Evolutionary conservation across 2,888 invertebrate species (phyloP).

Genomic region (Neelides folsomi): DNA sequence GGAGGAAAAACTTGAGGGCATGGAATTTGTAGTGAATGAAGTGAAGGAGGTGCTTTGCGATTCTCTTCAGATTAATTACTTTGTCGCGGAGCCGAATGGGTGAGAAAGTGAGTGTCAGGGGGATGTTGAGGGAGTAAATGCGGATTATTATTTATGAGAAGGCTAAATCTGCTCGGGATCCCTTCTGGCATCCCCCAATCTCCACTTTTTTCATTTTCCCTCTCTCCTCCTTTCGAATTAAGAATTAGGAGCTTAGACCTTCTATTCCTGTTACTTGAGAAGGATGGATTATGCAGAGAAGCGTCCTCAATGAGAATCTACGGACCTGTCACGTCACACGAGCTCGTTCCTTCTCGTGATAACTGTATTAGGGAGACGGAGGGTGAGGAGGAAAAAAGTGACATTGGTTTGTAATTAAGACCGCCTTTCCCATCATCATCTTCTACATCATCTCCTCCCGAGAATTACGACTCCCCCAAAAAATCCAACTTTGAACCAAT

Average conservation of each 20-base stretch:
- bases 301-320: not conserved
- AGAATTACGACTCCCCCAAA: not conserved
- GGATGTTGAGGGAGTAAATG: too few relatives aligned
- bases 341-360: slow-evolving; percentile 18
- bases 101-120: too few relatives aligned
- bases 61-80: too few relatives aligned
- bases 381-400: slow-evolving; percentile 15
- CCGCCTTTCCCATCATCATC: slow-evolving; percentile 17
- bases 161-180: too few relatives aligned
- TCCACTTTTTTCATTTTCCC: not conserved
- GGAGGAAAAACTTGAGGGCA: too few relatives aligned
- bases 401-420: slow-evolving; percentile 30
- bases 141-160: too few relatives aligned
- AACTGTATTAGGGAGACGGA: slow-evolving; percentile 18
- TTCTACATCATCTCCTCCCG: slow-evolving; percentile 9
- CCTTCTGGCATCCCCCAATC: too few relatives aligned
- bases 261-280: not conserved
- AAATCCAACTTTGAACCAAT: not conserved
- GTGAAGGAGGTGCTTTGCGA: too few relatives aligned
- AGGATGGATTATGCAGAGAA: not conserved
- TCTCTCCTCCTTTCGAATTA: not conserved
- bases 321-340: not conserved
- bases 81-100: too few relatives aligned
- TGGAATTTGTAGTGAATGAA: too few relatives aligned
- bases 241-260: not conserved